Evolutionary conservation across 2,888 invertebrate species (phyloP).

Genomic region (Pollenia griseotomentosa): DNA sequence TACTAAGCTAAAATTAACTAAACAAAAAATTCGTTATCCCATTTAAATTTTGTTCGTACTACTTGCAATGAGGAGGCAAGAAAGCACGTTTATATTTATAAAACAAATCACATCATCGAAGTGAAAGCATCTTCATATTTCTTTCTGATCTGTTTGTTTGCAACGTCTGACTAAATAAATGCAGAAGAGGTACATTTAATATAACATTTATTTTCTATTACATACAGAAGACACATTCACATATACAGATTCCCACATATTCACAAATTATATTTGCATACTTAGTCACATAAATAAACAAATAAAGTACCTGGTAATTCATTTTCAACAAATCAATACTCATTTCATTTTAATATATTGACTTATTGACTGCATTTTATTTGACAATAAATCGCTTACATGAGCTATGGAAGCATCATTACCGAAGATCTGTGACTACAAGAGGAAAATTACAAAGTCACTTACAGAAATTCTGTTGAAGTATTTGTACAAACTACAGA

Average conservation of each 20-base stretch:
- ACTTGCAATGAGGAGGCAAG: neutral
- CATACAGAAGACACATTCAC: too few species aligned
- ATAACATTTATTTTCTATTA: too few species aligned
- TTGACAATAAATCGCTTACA: constrained; percentile 34
- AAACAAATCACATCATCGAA: neutral
- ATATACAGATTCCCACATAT: too few species aligned
- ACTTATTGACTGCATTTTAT: constrained; percentile 57
- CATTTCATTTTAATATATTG: constrained; percentile 49
- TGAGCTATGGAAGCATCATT: neutral
- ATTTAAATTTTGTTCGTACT: too few species aligned
- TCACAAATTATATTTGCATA: too few species aligned
- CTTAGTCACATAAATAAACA: constrained; percentile 3
- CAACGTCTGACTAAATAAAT: too few species aligned
- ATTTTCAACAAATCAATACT: constrained; percentile 56
- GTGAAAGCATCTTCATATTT: neutral
- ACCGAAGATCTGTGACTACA: neutral
- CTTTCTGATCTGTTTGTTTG: too few species aligned
- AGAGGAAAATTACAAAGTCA: constrained; percentile 9
- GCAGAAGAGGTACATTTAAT: too few species aligned
- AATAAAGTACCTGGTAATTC: neutral
- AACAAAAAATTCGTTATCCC: too few species aligned
- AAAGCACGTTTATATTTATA: neutral
- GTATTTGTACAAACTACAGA: neutral
- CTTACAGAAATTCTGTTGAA: neutral
- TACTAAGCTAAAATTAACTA: too few species aligned